Evolutionary conservation across 1,140 invertebrate species (phyloP).

Genomic region (Octopus bimaculoides): DNA sequence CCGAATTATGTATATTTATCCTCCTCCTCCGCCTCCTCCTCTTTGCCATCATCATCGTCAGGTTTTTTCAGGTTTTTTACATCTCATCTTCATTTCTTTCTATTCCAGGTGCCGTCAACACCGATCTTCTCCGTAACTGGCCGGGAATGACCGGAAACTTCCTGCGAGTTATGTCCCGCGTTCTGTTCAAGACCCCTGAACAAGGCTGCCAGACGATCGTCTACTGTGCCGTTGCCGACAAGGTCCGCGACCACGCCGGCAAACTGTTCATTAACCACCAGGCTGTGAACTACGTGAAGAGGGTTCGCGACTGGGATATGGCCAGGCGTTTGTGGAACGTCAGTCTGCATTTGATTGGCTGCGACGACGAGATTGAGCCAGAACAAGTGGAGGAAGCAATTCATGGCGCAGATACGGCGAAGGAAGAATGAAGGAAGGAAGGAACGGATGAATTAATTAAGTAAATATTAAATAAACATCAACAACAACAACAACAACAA

Average conservation of each 20-base stretch:
- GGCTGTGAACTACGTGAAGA: constrained; percentile 31
- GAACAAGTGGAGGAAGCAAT: constrained; percentile 11
- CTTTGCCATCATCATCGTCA: too few relatives aligned
- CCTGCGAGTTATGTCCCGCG: constrained; percentile 30
- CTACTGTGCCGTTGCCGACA: constrained; percentile 45
- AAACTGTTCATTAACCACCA: constrained; percentile 45
- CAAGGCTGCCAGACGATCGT: constrained; percentile 50
- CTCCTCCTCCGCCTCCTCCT: too few relatives aligned
- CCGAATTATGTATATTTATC: too few relatives aligned
- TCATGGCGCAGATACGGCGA: constrained; percentile 1
- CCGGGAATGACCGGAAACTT: constrained; percentile 44
- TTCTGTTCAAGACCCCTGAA: constrained; percentile 48
- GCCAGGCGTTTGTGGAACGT: constrained; percentile 42
- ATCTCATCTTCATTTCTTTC: background rate
- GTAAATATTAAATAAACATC: background rate
- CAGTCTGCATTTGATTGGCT: constrained; percentile 39
- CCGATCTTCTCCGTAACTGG: constrained; percentile 42
- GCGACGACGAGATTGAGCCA: constrained; percentile 26
- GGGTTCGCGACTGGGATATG: constrained; percentile 32
- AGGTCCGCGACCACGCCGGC: constrained; percentile 41
- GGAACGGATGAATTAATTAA: background rate
- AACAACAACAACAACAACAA: background rate
- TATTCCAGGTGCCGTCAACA: constrained; percentile 29
- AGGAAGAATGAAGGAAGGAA: background rate
- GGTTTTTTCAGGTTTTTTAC: background rate